Percentiles rank a stretch among this genome's conserved stretches.
Conservation (phyloP, 2,797 vertebrate species). For the Galaxias olidus region DNA sequence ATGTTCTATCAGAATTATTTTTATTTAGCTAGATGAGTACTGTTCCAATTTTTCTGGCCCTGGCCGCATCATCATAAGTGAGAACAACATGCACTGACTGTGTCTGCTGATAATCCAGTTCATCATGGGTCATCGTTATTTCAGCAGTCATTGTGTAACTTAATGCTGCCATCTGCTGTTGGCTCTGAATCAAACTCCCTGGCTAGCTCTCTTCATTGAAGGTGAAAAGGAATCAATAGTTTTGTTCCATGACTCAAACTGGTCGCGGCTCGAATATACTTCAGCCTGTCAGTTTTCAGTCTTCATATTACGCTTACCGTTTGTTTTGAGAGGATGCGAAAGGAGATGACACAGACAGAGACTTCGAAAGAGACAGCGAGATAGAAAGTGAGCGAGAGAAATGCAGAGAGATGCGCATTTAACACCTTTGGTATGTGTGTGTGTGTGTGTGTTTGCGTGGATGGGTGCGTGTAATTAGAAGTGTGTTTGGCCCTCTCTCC, state of each 20-base stretch:
- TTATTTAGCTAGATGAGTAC: background rate
- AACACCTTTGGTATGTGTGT: background rate
- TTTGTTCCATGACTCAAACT: constrained; percentile 49
- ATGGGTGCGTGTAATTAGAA: background rate
- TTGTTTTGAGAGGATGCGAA: constrained; percentile 27
- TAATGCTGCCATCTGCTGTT: constrained; percentile 76
- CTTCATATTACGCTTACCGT: constrained; percentile 50
- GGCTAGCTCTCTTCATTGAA: constrained; percentile 40
- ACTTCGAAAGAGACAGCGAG: constrained; percentile 29
- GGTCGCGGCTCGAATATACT: constrained; percentile 38
- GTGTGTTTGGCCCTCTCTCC: constrained; percentile 1
- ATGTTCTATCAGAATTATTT: no score
- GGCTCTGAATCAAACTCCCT: constrained; percentile 35
- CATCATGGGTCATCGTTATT: no score
- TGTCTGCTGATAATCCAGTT: background rate
- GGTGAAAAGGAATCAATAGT: constrained; percentile 61
- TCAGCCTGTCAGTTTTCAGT: constrained; percentile 8
- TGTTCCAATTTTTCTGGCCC: background rate
- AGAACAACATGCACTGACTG: background rate
- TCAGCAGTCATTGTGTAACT: constrained; percentile 54
- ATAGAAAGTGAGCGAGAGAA: constrained; percentile 13
- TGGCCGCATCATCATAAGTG: no score
- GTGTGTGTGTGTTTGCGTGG: constrained; percentile 1
- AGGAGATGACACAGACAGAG: constrained; percentile 11
- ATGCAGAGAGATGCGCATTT: no score